Evolutionary conservation across 1,140 invertebrate genomes (phyloP), one percentile per base, ranked within the genome.

Genomic region (Pteromalus puparum): DNA sequence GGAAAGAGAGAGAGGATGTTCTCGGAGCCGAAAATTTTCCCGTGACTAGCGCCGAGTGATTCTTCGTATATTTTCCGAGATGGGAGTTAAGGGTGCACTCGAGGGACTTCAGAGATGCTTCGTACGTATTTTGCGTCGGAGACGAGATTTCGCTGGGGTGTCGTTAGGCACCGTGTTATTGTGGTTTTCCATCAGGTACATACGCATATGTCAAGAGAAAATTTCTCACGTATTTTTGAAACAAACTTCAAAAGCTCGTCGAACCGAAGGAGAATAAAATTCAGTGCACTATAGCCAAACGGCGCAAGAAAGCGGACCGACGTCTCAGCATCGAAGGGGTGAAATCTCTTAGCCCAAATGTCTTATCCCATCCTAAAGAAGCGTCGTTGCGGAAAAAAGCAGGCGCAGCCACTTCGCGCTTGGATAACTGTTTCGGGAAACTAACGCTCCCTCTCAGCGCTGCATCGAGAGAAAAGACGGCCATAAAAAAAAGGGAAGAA

Each of bases 401-500:
- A 1, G 0, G 48, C 48, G 53, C 21, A 61, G 21, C 15, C 53
- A 61, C 21, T 61, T 61, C 0, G 53, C 21, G 53, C 53, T 61
- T n/a, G 18, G 21, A n/a, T 61, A 61, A 61, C 53, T 61, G 53
- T 61, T 61, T 61, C 53, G 21, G 18, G 18, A 5, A 61, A 70
- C 67, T 18, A 70, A 70, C 67, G 9, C 24, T 9, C 7, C 26
- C 21, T 28, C 67, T 13, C 24, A 68, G 26, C 67, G 9, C 26
- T 10, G 24, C 24, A 21, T 7, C 72, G 26, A 73, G 18, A 80
- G 42, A 26, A 72, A 18, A 81, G 67, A 18, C 46, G 15, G 34
- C 1, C 21, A 46, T 10, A 80, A 80, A 80, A 38, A 78, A 68
- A 80, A 46, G 6, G n/a, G 34, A 53, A n/a, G n/a, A 42, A n/a